Conservation (phyloP, 2,797 vertebrate species). For the Limnodromus scolopaceus region DNA sequence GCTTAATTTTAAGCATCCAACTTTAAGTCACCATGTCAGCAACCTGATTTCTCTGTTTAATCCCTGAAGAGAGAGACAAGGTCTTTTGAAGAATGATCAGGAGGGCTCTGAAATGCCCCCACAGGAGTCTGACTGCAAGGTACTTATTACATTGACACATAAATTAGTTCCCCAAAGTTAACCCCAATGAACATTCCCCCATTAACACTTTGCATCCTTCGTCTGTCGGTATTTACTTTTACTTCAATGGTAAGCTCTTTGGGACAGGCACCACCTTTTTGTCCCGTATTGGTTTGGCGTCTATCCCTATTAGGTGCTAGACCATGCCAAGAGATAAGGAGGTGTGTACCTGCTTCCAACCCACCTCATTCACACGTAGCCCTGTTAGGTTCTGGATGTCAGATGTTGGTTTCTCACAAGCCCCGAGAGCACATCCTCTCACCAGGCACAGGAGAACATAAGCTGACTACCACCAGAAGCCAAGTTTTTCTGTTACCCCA, state of each 20-base stretch:
- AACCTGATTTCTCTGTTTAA: conserved; percentile 5
- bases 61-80: background rate
- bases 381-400: no score
- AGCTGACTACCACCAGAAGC: background rate
- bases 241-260: background rate
- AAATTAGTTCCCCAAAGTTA: background rate
- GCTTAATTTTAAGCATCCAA: background rate
- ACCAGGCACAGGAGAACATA: background rate
- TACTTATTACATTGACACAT: background rate
- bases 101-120: background rate
- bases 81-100: background rate
- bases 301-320: background rate
- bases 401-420: no score
- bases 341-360: background rate
- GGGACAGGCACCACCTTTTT: background rate
- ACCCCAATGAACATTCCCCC: background rate
- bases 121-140: background rate
- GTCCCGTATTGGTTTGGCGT: background rate
- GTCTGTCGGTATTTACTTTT: background rate
- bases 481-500: background rate
- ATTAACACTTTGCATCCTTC: background rate
- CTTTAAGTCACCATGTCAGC: background rate
- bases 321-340: background rate
- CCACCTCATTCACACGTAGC: background rate
- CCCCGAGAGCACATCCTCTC: background rate